A percentile compares a stretch with the other conserved stretches of the same genome.
phyloP scores from a whole-genome alignment of 2,888 invertebrate genomes.

The Falcaria lacertinaria region DNA sequence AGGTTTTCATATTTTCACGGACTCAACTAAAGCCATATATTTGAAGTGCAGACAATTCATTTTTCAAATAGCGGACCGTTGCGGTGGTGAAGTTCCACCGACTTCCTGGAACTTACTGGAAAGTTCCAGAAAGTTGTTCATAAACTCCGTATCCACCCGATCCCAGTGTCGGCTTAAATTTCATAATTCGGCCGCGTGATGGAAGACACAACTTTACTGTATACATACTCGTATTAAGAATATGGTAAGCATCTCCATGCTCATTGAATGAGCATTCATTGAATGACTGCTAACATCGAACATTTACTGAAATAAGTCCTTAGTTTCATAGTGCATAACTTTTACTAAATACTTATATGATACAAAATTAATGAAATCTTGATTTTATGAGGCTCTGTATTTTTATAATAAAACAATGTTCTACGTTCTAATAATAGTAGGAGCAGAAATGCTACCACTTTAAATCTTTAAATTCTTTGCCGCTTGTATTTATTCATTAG shows the following conservation, averaged over 20 bases:
- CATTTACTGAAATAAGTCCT: too few species aligned
- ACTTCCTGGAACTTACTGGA: slow-evolving; percentile 41
- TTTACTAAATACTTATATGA: too few species aligned
- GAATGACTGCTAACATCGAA: too few species aligned
- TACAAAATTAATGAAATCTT: too few species aligned
- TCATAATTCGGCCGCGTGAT: slow-evolving; percentile 49
- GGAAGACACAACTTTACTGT: slow-evolving; percentile 6
- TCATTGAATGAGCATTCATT: too few species aligned
- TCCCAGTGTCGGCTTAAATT: slow-evolving; percentile 46
- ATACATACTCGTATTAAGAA: neutral
- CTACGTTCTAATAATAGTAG: too few species aligned
- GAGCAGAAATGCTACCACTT: neutral
- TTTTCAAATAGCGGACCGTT: slow-evolving; percentile 63
- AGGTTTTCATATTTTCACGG: slow-evolving; percentile 53
- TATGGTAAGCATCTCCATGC: neutral
- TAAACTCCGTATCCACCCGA: slow-evolving; percentile 60
- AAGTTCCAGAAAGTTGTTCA: slow-evolving; percentile 37
- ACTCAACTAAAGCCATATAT: slow-evolving; percentile 66
- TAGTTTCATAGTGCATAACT: too few species aligned
- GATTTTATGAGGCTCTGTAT: too few species aligned
- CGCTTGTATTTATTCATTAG: neutral
- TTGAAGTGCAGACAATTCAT: slow-evolving; percentile 74
- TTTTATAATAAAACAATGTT: too few species aligned
- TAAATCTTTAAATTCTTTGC: neutral
- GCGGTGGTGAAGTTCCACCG: slow-evolving; percentile 46